Conservation (phyloP, 2,888 invertebrate genomes). For the Phengaris arion region DNA sequence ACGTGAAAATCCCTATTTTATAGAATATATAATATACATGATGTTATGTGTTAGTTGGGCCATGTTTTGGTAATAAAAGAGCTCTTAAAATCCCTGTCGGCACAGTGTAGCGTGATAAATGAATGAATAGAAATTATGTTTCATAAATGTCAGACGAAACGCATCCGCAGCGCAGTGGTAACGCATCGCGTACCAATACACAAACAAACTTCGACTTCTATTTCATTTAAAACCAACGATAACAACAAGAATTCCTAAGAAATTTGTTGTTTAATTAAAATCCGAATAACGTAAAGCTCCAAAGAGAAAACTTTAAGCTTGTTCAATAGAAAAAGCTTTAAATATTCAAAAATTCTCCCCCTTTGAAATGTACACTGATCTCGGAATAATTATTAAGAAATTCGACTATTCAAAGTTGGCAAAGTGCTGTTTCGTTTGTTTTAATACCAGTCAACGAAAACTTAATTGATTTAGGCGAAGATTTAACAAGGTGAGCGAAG, state of each 20-base stretch:
- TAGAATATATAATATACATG: no score
- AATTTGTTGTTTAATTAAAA: slow-evolving; percentile 12
- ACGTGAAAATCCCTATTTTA: no score
- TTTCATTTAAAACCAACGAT: background rate
- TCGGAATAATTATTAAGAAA: slow-evolving; percentile 25
- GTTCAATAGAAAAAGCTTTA: slow-evolving; percentile 22
- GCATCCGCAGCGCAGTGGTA: background rate
- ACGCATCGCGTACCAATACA: background rate
- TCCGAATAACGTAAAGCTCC: background rate
- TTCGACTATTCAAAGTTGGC: slow-evolving; percentile 30
- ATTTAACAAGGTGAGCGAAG: slow-evolving; percentile 31
- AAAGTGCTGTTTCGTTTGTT: slow-evolving; percentile 31
- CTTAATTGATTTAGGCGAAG: slow-evolving; percentile 31
- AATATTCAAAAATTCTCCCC: slow-evolving; percentile 17
- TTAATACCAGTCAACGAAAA: slow-evolving; percentile 30
- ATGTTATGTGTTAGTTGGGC: no score
- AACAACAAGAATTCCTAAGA: background rate
- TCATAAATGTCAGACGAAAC: background rate
- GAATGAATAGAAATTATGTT: background rate
- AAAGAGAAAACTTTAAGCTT: background rate
- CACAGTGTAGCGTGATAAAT: no score
- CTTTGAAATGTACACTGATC: slow-evolving; percentile 27
- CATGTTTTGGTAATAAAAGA: no score
- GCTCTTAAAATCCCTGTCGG: no score
- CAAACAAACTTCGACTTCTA: background rate